Evolutionary conservation across 2,888 invertebrate species (phyloP), one percentile per base, ranked within the genome.

Genomic region (Agriopis leucophaearia): DNA sequence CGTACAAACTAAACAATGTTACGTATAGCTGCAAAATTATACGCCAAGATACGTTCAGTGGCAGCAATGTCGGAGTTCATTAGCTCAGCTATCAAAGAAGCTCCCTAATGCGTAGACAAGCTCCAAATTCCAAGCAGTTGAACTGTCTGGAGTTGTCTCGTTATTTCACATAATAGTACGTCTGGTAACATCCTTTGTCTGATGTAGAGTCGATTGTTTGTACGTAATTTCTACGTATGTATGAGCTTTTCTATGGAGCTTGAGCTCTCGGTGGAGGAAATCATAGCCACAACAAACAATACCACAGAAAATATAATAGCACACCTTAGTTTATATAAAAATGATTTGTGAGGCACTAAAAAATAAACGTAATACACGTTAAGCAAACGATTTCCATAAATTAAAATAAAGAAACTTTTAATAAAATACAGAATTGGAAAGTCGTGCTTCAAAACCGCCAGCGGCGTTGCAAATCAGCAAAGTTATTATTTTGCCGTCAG

Each of bases 401-500:
- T 62, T 16, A 45, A 45, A 59, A 54, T 45, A 45, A 52, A 50
- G 38, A 56, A 66, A 70, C 55, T 66, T 73, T 58, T 64, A 70
- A 70, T 70, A 70, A 69, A 70, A 69, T 67, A 66, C 66, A 38
- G 69, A 64, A 72, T 69, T 47, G 64, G 54, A 71, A 64, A 68
- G 64, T 69, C 72, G 70, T 67, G 69, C 69, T 71, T 64, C 36
- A 38, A 71, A 71, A 67, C 70, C 66, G 51, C 65, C 40, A 12
- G 47, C 36, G 48, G 59, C 57, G 58, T 60, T 71, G 71, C 65
- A 72, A 72, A 66, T 73, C 69, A 66, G 54, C 52, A 70, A 72
- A 69, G 65, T 72, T 72, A 73, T 75, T 75, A 73, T 73, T 73
- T 72, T 72, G 72, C 73, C 67, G 74, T 72, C 74, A 67, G 73